Evolutionary conservation across 1,140 invertebrate species (phyloP), one percentile per base, ranked within the genome.

Genomic region (Calliphora vicina): DNA sequence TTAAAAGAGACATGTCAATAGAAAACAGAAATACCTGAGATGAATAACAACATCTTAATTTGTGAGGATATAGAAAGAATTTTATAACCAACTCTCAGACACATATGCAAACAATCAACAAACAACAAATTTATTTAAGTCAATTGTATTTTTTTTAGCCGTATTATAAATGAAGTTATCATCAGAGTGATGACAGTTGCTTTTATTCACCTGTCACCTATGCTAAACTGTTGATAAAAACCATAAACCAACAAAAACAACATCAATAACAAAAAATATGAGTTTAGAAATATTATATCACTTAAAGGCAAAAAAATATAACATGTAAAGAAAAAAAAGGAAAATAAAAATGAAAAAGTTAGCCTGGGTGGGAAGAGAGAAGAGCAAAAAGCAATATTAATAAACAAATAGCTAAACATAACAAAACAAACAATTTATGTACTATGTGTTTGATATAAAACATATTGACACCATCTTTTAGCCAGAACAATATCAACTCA

Each of bases 191-290:
- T 72, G 82, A 83, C 74, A 61, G 74, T 23, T 83, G 57, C 74
- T 80, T 80, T 83, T 26, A 80, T 80, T 78, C 82, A 83, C 57
- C 82, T 80, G 82, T 80, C 82, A 83, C 74, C 78, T 78, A 57
- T 83, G 35, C 73, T 43, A 80, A 80, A 57, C 50, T 74, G 27
- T 61, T 74, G 74, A 82, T 76, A 45, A 43, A 67, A 25, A 23
- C 9, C n/a, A 67, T 67, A 20, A 67, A 25, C 1, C 0, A 10
- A 23, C 9, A 23, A 67, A 67, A 67, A 67, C 8, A 67, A 67
- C 10, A 67, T 50, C 45, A 35, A 57, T 57, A 57, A 57, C 15
- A 67, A 23, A 67, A 67, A 67, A 67, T 67, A 67, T 67, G n/a
- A 67, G 23, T 10, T 25, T 10, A 67, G 61, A 67, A 67, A 23